Conservation (phyloP, 2,797 vertebrate genomes). For the Mastacembelus armatus region DNA sequence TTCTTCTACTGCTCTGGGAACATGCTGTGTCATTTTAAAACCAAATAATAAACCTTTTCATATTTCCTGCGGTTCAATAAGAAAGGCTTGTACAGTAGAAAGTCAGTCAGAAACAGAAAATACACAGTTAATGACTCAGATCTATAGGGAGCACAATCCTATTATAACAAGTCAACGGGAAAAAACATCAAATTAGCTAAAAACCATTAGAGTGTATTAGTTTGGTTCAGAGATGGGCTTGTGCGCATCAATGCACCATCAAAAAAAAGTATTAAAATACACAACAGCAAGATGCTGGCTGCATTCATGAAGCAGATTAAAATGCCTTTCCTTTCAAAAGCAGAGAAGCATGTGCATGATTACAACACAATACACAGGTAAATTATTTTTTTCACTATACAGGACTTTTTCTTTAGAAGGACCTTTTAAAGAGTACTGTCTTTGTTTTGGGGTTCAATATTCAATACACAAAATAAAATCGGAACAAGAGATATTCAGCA, state of each 20-base stretch:
- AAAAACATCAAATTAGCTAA: constrained; percentile 39
- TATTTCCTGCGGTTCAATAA: constrained; percentile 19
- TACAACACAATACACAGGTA: too few relatives aligned
- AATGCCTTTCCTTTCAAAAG: too few relatives aligned
- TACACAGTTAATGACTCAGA: constrained; percentile 16
- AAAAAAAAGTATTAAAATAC: constrained; percentile 15
- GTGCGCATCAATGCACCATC: background rate
- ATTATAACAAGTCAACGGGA: constrained; percentile 35
- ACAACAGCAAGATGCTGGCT: background rate
- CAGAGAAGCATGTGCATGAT: too few relatives aligned
- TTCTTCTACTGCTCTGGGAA: constrained; percentile 15
- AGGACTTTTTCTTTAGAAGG: too few relatives aligned
- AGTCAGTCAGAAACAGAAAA: constrained; percentile 20
- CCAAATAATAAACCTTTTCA: background rate
- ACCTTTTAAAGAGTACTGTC: too few relatives aligned
- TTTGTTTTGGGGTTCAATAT: too few relatives aligned
- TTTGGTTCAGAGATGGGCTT: constrained; percentile 18
- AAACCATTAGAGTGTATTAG: constrained; percentile 24
- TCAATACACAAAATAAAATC: too few relatives aligned
- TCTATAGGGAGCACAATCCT: constrained; percentile 24
- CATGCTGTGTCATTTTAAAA: constrained; percentile 5
- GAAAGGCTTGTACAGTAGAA: constrained; percentile 8
- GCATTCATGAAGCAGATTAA: constrained; percentile 7
- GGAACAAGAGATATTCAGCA: too few relatives aligned
- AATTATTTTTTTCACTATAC: too few relatives aligned